Base-by-base conservation (phyloP, 92 coral and sea anemone genomes). In the Isaurus tuberculatus region DNA sequence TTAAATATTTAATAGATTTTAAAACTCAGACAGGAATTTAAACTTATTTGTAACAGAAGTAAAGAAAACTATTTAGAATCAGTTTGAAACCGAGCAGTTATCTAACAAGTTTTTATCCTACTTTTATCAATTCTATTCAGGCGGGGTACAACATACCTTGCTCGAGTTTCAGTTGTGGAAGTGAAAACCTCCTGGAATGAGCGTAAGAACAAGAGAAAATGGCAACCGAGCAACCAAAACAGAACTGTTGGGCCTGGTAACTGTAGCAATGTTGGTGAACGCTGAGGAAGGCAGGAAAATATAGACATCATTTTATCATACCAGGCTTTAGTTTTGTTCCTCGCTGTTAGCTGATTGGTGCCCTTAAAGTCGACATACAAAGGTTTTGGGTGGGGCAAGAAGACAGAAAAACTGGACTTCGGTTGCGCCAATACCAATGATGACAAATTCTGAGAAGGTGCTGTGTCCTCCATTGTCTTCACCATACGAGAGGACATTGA, bases 191-290 rank as follows among this genome's bases (percentile, higher is more conserved):
- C 53, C 57, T 51, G 70, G 70, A 57, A 34, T 4, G 70, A 77
- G 40, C 55, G 69, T 55, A 77, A 48, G 22, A 60, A 69, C 10
- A 70, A 23, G 33, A 60, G n/a, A 2, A 77, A 25, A 32, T 77
- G 82, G 68, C 46, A 58, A 20, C 70, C 82, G 70, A 77, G 36
- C 70, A 77, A 44, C 82, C 70, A 77, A 42, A 77, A 11, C 69
- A 77, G 55, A 31, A 60, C n/a, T 34, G 82, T 34, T n/a, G 82
- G 82, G 49, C 70, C 69, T 77, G 82, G 70, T 57, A 77, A 7
- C 14, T 36, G 34, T 11, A 30, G n/a, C 22, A 77, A 19, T 8
- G 13, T 55, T 0, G 82, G 51, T 27, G 58, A 22, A 13, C 32
- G 36, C 20, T 40, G 67, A 36, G 70, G 33, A 19, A 77, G 46